Conservation (phyloP, 2,888 invertebrate genomes). For the Leptarthrus brevirostris region DNA sequence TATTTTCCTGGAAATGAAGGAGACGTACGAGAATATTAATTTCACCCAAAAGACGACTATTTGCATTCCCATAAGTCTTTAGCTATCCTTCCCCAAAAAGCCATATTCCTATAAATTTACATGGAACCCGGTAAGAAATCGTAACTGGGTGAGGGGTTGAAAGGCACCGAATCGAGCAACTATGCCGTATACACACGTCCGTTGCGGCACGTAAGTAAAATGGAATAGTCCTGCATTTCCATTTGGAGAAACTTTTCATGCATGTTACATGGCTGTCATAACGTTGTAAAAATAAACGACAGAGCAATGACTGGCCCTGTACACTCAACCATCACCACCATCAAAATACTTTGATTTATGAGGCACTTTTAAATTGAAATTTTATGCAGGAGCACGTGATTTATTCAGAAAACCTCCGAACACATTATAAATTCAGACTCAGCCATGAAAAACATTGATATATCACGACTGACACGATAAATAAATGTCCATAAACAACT, state of each 20-base stretch:
- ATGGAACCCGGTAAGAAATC: neutral
- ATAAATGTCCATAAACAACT: conserved; percentile 42
- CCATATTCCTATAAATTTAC: conserved; percentile 6
- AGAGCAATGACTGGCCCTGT: conserved; percentile 18
- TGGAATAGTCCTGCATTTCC: conserved; percentile 27
- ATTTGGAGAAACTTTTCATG: conserved; percentile 7
- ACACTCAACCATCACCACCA: neutral
- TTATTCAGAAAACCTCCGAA: neutral
- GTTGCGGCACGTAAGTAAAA: conserved; percentile 10
- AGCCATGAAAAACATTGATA: conserved; percentile 20
- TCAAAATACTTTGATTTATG: conserved; percentile 23
- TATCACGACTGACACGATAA: conserved; percentile 23
- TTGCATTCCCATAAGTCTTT: conserved; percentile 37
- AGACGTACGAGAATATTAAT: conserved; percentile 39
- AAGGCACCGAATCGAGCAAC: neutral
- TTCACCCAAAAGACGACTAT: conserved; percentile 37
- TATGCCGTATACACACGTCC: neutral
- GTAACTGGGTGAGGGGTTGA: neutral
- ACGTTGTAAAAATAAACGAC: conserved; percentile 6
- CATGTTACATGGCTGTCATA: conserved; percentile 31
- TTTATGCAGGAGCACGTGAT: conserved; percentile 27
- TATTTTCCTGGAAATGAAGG: conserved; percentile 14
- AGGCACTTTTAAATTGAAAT: conserved; percentile 30
- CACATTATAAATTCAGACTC: conserved; percentile 8
- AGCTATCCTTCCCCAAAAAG: conserved; percentile 22